Evolutionary conservation across 2,888 invertebrate genomes (phyloP), one percentile per base, ranked within the genome.

Genomic region (Eretmocerus hayati): DNA sequence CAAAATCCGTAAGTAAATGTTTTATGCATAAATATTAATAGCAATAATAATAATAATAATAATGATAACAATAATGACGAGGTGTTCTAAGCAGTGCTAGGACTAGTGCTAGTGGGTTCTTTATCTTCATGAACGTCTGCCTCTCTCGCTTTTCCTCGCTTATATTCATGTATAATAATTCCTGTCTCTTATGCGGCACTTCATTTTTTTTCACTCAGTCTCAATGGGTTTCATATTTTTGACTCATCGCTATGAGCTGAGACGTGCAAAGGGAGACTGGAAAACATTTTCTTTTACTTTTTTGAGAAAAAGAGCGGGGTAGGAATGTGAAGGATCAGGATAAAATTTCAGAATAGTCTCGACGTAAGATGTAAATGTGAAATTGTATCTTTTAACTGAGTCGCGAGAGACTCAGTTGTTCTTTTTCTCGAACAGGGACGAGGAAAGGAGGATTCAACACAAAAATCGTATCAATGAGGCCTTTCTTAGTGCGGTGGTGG

Each of bases 401-500:
- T 35, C 31, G 37, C 42, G 33, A 43, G 37, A 18, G 22, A 35
- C 26, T 26, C n/a, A 26, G 26, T 6, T 26, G 26, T 26, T 26
- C 11, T 11, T 1, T n/a, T 26, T 26, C 6, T 6, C 6, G 26
- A 11, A 26, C 8, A 26, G 26, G 26, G 26, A 15, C 8, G 31
- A 20, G 19, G 33, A 37, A 33, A 30, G 42, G 31, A 40, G n/a
- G n/a, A 20, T 5, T 23, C 21, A 4, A 20, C 19, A 26, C 26
- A 26, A 11, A 11, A 11, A 11, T n/a, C n/a, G n/a, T n/a, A n/a
- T 26, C 26, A 26, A 9, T 11, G 36, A 48, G 46, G 48, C 40
- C 60, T 62, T 63, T 20, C 71, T 73, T 73, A 73, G 67, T 72
- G 73, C 46, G 73, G 73, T 26, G 74, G 73, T 47, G 74, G 73